Evolutionary conservation across 2,888 invertebrate genomes (phyloP), one percentile per base, ranked within the genome.

Genomic region (Phyto melanocephala): DNA sequence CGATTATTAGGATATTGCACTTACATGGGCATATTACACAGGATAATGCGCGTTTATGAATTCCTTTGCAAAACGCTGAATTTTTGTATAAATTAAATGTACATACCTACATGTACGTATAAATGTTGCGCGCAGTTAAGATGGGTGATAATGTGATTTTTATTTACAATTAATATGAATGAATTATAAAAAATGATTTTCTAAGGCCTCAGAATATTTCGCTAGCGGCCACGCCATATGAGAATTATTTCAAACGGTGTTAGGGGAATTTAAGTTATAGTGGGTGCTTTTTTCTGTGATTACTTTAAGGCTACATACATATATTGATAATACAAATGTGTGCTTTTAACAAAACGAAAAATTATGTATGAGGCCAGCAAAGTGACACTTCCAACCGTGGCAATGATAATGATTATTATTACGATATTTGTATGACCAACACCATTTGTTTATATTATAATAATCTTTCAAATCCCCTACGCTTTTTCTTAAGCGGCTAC

Each of bases 1-100:
- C 45, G 5, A 20, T n/a, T 33, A 75, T 58, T 67, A 67, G 13
- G 17, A 56, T 77, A n/a, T 77, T 70, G 35, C 62, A 77, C 77
- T 77, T 77, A 77, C 77, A 63, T 77, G 77, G 70, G 45, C 70
- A 63, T 35, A 54, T 70, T 70, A 77, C 7, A 62, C 77, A 58
- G 77, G 68, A 75, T 37, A 65, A 65, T 50, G 47, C 42, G 35
- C 33, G 28, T 6, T 28, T 28, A 54, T 0, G 35, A 54, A 35
- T 77, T 42, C 62, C 47, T 20, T 47, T 50, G 62, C 35, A 37
- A 63, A 77, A 62, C 54, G 33, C 45, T 45, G 54, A 42, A 15
- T 4, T 56, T 45, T 5, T 65, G 28, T 65, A 42, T 22, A 56
- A 45, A 63, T 42, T 40, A 63, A 28, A 28, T 6, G 28, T 28